These are phyloP conservation scores for Magallana ariakensis DNA, from an alignment of 1,140 invertebrate species.

Conservation along the genomic window DNA sequence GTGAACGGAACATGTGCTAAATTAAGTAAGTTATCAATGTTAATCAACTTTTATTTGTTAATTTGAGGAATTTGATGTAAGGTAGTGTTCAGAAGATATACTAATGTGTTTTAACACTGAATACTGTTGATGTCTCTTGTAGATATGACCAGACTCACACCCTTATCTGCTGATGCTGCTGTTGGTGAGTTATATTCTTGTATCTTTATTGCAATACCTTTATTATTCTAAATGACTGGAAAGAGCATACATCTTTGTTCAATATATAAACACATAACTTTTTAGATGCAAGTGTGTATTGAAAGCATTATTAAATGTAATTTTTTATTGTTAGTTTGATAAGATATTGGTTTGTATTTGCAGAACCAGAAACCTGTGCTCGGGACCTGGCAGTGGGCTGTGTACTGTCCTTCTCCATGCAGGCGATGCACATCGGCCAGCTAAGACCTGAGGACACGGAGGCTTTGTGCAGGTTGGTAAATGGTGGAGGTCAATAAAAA, in stretches of 20 bases:
- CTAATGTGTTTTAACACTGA: background rate
- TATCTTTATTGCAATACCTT: background rate
- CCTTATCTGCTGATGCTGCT: background rate
- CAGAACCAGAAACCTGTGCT: background rate
- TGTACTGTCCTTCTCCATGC: slow-evolving; percentile 20
- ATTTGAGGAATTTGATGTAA: no score
- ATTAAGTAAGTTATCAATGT: background rate
- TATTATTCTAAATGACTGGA: no score
- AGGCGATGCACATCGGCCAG: slow-evolving; percentile 8
- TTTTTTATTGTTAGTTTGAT: background rate
- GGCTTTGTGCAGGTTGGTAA: background rate
- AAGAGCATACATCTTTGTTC: no score
- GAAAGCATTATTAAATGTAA: background rate
- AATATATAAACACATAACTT: no score
- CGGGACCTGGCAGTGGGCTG: background rate
- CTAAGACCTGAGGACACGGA: background rate
- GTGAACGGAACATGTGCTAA: slow-evolving; percentile 6
- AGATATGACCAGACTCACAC: slow-evolving; percentile 6
- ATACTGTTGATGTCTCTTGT: background rate
- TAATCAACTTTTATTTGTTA: no score
- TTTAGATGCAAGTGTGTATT: no score
- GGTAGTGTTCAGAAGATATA: no score
- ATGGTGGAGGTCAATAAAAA: background rate
- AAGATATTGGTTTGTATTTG: background rate
- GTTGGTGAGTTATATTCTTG: background rate